These are phyloP conservation scores for Cotesia vestalis DNA, from an alignment of 1,140 invertebrate species.

Conservation along the genomic window DNA sequence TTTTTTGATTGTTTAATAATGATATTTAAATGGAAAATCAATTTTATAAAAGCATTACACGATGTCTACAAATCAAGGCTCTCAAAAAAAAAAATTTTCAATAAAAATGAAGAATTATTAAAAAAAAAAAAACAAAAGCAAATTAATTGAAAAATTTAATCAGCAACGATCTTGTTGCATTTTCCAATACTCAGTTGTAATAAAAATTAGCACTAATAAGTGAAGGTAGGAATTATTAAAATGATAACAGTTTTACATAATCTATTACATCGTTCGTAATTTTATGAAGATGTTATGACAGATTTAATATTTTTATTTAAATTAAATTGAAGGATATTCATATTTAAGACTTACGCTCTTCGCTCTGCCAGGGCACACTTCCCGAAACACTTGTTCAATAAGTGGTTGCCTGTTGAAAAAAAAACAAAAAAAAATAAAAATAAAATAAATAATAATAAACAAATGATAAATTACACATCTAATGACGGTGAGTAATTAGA, in stretches of 20 bases:
- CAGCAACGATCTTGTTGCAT: neutral
- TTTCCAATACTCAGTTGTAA: constrained; percentile 4
- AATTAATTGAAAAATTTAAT: neutral
- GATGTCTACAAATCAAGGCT: neutral
- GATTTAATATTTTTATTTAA: constrained; percentile 36
- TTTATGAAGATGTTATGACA: constrained; percentile 41
- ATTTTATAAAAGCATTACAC: constrained; percentile 10
- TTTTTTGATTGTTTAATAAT: constrained; percentile 13
- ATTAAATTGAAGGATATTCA: constrained; percentile 58
- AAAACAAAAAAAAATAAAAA: constrained; percentile 44
- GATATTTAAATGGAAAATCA: neutral
- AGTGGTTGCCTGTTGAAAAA: constrained; percentile 69
- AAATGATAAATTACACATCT: neutral
- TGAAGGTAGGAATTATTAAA: constrained; percentile 29
- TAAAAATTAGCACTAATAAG: constrained; percentile 19
- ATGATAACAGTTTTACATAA: constrained; percentile 54
- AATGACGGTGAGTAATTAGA: too few species aligned
- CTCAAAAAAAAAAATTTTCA: neutral
- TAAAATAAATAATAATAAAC: constrained; percentile 22
- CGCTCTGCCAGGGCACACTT: constrained; percentile 71
- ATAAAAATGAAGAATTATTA: neutral
- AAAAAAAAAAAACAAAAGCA: neutral
- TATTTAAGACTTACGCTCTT: constrained; percentile 70
- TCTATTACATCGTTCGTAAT: constrained; percentile 53
- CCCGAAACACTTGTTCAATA: constrained; percentile 71